Evolutionary conservation across 2,888 invertebrate genomes (phyloP).

Genomic region (Rotaria socialis): DNA sequence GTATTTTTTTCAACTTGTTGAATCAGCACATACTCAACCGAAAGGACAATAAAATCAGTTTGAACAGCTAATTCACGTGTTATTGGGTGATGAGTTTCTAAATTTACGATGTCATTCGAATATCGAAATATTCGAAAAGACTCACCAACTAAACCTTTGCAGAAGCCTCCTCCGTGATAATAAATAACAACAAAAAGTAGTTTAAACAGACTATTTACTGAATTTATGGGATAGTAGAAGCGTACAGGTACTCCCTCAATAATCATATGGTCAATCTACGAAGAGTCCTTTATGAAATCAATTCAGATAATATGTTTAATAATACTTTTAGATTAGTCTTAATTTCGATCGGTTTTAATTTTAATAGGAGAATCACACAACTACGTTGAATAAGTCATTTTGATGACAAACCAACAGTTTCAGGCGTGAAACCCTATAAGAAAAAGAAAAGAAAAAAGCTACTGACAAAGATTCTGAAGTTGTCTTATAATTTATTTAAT

Average conservation of each 20-base stretch:
- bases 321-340: not conserved
- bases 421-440: not conserved
- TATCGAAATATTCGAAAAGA: not conserved
- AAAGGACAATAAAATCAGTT: conserved; percentile 26
- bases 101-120: not conserved
- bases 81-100: conserved; percentile 36
- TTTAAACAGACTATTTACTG: not conserved
- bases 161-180: conserved; percentile 40
- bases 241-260: not conserved
- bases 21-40: conserved; percentile 23
- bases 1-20: no score
- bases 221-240: not conserved
- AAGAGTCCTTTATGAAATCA: no score
- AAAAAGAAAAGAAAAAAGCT: not conserved
- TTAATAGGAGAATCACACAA: not conserved
- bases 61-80: not conserved
- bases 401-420: not conserved
- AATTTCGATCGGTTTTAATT: not conserved
- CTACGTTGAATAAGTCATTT: not conserved
- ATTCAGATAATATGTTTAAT: not conserved
- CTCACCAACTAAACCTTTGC: conserved; percentile 15
- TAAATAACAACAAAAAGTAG: conserved; percentile 15
- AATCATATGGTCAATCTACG: not conserved
- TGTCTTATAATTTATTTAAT: no score
- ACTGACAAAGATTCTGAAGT: no score